Evolutionary conservation across 2,888 invertebrate genomes (phyloP).

Genomic region (Yponomeuta sedellus): DNA sequence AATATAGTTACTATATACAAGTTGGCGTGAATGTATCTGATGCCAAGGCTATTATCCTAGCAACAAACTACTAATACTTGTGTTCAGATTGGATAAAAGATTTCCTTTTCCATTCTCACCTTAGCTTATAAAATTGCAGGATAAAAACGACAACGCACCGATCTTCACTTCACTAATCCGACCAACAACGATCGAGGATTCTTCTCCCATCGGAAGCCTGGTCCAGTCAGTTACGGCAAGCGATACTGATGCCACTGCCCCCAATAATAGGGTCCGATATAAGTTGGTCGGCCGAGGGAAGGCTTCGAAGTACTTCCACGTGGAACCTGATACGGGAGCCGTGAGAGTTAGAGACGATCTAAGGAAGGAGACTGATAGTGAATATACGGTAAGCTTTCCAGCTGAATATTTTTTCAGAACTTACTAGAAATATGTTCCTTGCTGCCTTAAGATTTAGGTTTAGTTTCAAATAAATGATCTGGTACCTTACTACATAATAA

Average conservation of each 20-base stretch:
- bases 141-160: constrained; percentile 92
- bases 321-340: constrained; percentile 89
- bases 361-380: constrained; percentile 89
- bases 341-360: constrained; percentile 89
- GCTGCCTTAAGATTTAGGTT: no score
- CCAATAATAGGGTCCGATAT: constrained; percentile 87
- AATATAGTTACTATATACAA: no score
- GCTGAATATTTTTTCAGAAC: neutral
- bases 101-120: no score
- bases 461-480: no score
- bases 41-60: no score
- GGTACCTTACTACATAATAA: no score
- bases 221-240: constrained; percentile 87
- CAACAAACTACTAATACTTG: no score
- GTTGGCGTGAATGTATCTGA: no score
- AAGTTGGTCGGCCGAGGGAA: constrained; percentile 89
- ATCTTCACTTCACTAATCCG: constrained; percentile 89
- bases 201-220: constrained; percentile 86
- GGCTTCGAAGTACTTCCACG: constrained; percentile 89
- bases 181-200: constrained; percentile 89
- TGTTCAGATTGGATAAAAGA: no score
- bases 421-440: no score
- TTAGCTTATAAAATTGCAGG: constrained; percentile 63
- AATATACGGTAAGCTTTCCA: constrained; percentile 83
- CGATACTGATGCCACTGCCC: constrained; percentile 90